Percentiles rank a stretch among this genome's conserved stretches.
phyloP scores from a whole-genome alignment of 2,888 invertebrate species.

The Polymixis flavicincta region DNA sequence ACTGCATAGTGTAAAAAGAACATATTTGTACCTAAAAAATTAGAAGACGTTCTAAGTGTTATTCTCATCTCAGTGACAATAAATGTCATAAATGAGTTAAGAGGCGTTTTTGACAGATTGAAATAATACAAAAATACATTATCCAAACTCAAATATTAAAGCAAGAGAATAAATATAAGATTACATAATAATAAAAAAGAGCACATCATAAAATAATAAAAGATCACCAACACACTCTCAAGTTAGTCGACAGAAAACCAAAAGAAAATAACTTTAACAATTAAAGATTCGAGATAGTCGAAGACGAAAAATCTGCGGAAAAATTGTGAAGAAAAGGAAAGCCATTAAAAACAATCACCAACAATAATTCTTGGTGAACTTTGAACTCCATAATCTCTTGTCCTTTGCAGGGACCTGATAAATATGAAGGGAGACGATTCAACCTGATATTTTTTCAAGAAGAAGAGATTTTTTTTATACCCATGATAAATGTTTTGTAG shows the following conservation, averaged over 20 bases:
- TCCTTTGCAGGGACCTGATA: constrained; percentile 75
- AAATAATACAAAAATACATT: too few relatives aligned
- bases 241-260: constrained; percentile 14
- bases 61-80: too few relatives aligned
- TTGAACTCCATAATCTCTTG: constrained; percentile 68
- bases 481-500: not conserved
- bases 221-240: constrained; percentile 15
- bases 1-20: too few relatives aligned
- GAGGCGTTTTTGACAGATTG: too few relatives aligned
- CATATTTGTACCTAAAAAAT: not conserved
- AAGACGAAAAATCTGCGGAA: constrained; percentile 35
- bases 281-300: constrained; percentile 54
- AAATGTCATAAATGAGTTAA: too few relatives aligned
- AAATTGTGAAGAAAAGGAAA: constrained; percentile 72
- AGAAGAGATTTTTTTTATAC: not conserved
- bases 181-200: not conserved
- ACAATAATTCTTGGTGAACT: constrained; percentile 76
- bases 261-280: constrained; percentile 55
- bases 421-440: constrained; percentile 62
- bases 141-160: too few relatives aligned
- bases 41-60: too few relatives aligned
- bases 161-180: too few relatives aligned
- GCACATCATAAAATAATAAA: not conserved
- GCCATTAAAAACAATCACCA: constrained; percentile 84
- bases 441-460: constrained; percentile 6